These are phyloP conservation scores for Ormyrus thymus DNA, from an alignment of 2,888 invertebrate species.

Conservation along the genomic window DNA sequence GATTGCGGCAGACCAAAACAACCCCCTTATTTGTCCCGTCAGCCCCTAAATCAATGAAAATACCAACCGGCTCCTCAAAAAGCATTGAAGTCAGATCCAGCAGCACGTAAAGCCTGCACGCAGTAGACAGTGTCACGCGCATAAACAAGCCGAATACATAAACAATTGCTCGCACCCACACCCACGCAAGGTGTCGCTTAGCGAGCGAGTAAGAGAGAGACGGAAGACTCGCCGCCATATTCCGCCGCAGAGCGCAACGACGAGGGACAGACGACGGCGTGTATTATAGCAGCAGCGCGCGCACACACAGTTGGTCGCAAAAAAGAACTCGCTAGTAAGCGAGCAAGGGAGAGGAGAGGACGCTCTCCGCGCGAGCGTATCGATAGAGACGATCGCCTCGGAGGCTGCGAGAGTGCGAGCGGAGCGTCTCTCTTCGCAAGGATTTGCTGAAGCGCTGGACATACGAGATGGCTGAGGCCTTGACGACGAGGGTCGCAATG, in stretches of 20 bases:
- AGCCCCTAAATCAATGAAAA: too few species aligned
- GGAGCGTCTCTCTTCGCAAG: neutral
- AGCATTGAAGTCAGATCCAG: too few species aligned
- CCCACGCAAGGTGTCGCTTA: too few species aligned
- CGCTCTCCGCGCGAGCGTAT: neutral
- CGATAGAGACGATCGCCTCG: neutral
- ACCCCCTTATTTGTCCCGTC: too few species aligned
- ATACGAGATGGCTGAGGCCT: conserved; percentile 12
- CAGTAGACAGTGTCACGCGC: too few species aligned
- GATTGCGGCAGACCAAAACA: too few species aligned
- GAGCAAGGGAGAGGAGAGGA: neutral
- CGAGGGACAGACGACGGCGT: neutral
- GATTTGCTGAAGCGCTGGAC: neutral
- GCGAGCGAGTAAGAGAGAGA: neutral
- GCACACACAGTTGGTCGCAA: neutral
- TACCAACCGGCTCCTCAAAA: too few species aligned
- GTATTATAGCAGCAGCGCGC: neutral
- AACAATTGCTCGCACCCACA: conserved; percentile 12
- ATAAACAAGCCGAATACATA: neutral
- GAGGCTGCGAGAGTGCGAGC: neutral
- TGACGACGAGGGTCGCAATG: conserved; percentile 16
- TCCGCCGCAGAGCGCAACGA: conserved; percentile 17
- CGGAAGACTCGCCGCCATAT: conserved; percentile 41
- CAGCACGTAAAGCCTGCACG: too few species aligned
- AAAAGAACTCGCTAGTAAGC: too few species aligned